A percentile compares a stretch with the other conserved stretches of the same genome.
Conservation (phyloP, 2,797 vertebrate species). For the Gouania willdenowi region DNA sequence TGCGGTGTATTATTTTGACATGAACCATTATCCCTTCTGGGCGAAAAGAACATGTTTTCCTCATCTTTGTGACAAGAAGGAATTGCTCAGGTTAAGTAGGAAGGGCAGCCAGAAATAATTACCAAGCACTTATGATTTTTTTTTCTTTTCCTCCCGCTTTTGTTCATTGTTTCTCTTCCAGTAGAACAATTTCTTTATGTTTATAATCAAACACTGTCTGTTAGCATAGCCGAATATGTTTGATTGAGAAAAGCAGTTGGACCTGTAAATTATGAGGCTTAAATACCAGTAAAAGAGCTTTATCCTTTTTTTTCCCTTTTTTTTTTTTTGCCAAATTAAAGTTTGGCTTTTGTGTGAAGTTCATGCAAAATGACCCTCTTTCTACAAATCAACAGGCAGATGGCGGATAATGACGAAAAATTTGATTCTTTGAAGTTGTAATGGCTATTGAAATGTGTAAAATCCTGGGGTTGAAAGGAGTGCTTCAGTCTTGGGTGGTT, state of each 20-base stretch:
- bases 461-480: conserved; percentile 92
- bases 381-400: conserved; percentile 91
- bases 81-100: conserved; percentile 89
- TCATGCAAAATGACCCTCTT: conserved; percentile 84
- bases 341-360: conserved; percentile 84
- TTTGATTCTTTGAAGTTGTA: conserved; percentile 99
- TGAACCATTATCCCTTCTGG: conserved; percentile 49
- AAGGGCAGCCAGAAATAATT: conserved; percentile 89
- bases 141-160: conserved; percentile 26
- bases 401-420: conserved; percentile 97
- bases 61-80: conserved; percentile 74
- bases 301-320: too few species aligned
- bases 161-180: conserved; percentile 56
- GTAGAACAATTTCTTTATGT: conserved; percentile 57
- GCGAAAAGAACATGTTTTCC: conserved; percentile 68
- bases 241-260: conserved; percentile 72
- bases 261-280: conserved; percentile 82
- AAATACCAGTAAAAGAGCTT: conserved; percentile 72
- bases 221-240: conserved; percentile 65
- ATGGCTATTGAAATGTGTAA: conserved; percentile 98
- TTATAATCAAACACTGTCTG: conserved; percentile 81
- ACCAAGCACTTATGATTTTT: conserved; percentile 79
- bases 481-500: conserved; percentile 90
- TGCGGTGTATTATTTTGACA: conserved; percentile 57
- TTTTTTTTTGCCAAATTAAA: conserved; percentile 58